Evolutionary conservation across 2,797 vertebrate species (phyloP), one percentile per base, ranked within the genome.

Genomic region (Dermochelys coriacea): DNA sequence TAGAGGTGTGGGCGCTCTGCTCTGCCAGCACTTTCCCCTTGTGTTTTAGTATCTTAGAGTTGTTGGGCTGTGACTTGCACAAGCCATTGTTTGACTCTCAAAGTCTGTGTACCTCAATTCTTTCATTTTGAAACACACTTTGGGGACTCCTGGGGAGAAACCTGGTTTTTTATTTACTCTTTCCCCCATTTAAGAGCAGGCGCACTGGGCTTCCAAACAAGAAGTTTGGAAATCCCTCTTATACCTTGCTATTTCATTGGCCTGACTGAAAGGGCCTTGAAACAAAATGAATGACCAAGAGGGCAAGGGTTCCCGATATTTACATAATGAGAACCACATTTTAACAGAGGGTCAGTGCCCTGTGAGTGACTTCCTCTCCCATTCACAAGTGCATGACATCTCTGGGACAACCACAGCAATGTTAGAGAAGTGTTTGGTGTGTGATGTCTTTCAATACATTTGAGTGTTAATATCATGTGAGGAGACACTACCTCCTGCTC

Each of bases 261-360:
- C 78, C 74, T 88, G 80, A 88, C 89, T 88, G 82, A 92, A 91
- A 91, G 87, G 61, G 80, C 45, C 79, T 86, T 86, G 78, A 95
- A 92, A 93, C 45, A 8, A 86, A 90, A 54, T 54, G 80, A 96
- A 94, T 90, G 71, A 93, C 90, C 90, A 89, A 83, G 93, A 91
- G 54, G 51, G 29, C 27, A 64, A 31, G 59, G 16, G 8, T 64
- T 64, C 31, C 59, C 31, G 1, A n/a, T 31, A 64, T 64, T 64
- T 64, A 64, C 59, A 14, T 57, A 87, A 91, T 19, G 57, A 50
- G 80, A 94, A 95, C 78, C 87, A 88, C 14, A 21, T 27, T 27
- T 84, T 85, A 82, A 41, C 0, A 1, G 74, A 92, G 15, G 31
- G 87, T 71, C 51, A 93, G 68, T 25, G 90, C 31, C 34, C 61